phyloP scores from a whole-genome alignment of 2,797 vertebrate genomes.

The Macroramphosus scolopax region DNA sequence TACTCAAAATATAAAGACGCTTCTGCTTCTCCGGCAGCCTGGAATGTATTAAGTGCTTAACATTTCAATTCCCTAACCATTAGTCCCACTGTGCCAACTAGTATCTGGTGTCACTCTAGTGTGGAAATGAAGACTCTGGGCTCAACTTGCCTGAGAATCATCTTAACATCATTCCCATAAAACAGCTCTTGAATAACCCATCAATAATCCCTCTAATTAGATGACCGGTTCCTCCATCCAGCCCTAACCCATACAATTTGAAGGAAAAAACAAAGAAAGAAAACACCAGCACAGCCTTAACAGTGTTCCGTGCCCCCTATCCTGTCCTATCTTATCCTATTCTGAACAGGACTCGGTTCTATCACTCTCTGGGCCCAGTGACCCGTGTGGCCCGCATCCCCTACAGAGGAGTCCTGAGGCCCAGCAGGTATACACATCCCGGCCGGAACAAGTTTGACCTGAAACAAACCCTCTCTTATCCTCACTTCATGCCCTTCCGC shows the following conservation, averaged over 20 bases:
- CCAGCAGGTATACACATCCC: slow-evolving; percentile 92
- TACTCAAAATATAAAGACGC: slow-evolving; percentile 26
- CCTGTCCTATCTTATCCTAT: slow-evolving; percentile 70
- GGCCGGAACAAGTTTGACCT: slow-evolving; percentile 63
- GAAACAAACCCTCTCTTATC: slow-evolving; percentile 61
- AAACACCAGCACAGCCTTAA: slow-evolving; percentile 51
- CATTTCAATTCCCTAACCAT: slow-evolving; percentile 21
- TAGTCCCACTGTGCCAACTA: slow-evolving; percentile 18
- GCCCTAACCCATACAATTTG: slow-evolving; percentile 38
- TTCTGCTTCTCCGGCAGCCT: slow-evolving; percentile 43
- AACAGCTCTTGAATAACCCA: slow-evolving; percentile 27
- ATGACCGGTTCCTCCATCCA: slow-evolving; percentile 28
- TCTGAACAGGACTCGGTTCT: slow-evolving; percentile 99
- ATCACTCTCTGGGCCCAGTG: slow-evolving; percentile 98
- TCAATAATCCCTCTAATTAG: slow-evolving; percentile 39
- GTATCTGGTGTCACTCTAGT: slow-evolving; percentile 17
- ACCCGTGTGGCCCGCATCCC: slow-evolving; percentile 97
- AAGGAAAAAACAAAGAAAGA: slow-evolving; percentile 13
- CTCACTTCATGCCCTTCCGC: slow-evolving; percentile 49
- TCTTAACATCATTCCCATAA: slow-evolving; percentile 24
- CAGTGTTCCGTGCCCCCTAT: slow-evolving; percentile 66
- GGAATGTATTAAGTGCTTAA: slow-evolving; percentile 33
- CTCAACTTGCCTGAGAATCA: slow-evolving; percentile 23
- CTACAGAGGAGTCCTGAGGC: slow-evolving; percentile 94
- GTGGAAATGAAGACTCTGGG: slow-evolving; percentile 2